Base-by-base conservation (phyloP, 2,113 vertebrate genomes). In the Orycteropus afer region DNA sequence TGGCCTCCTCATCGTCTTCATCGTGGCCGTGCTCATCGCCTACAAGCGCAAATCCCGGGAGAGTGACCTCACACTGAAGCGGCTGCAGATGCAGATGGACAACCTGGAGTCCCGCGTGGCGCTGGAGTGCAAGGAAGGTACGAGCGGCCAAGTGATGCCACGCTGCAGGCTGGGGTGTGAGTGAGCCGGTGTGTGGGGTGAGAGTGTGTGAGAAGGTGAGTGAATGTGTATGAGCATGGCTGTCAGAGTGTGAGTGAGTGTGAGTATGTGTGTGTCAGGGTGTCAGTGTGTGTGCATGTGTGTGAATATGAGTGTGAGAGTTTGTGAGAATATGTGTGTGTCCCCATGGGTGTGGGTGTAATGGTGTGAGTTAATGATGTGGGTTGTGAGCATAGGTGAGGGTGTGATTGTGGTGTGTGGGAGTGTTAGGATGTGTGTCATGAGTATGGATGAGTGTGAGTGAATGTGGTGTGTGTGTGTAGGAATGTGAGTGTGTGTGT, bases 21-120 rank as follows among this genome's bases (percentile, higher is more conserved):
- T 99, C 0, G 99, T 99, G 95, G 98, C 99, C 0, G 99, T 99
- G 57, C 98, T 99, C 91, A 99, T 99, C 12, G 99, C 99, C 0
- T 99, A 99, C 98, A 99, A 99, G 90, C 99, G 99, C 97, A 99
- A 99, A 97, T 99, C 99, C 59, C 98, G 99, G 0, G 99, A 99
- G 97, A 99, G 99, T 0, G 99, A 99, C 98, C 98, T 99, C 95
- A 99, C 99, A 0, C 98, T 99, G 88, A 99, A 99, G 94, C 98
- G 99, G 25, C 98, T 99, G 86, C 99, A 99, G 98, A 99, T 99
- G 99, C 99, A 99, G 97, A 99, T 99, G 99, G 99, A 99, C 98
- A 99, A 99, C 98, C 98, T 99, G 94, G 99, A 99, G 98, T 99
- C 99, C n/a, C 98, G 99, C 0, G 99, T 99, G 95, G 99, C 99